Evolutionary conservation across 2,113 vertebrate species (phyloP).

Genomic region (Gallinago media): DNA sequence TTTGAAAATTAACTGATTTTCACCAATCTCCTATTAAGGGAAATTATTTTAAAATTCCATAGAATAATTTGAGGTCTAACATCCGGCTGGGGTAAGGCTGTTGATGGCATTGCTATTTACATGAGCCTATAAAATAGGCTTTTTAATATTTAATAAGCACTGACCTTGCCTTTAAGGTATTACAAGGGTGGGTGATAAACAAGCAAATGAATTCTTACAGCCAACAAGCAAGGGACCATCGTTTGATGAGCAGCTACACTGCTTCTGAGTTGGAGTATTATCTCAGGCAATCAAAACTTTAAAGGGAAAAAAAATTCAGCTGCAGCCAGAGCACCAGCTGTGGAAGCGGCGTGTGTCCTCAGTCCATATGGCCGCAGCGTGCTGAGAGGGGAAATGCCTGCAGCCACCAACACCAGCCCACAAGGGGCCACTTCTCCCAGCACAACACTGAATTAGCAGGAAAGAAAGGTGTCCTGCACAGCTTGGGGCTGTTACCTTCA

Average conservation of each 20-base stretch:
- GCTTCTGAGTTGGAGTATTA: not conserved
- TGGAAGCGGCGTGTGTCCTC: not conserved
- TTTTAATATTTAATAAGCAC: not conserved
- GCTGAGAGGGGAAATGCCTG: slow-evolving; percentile 22
- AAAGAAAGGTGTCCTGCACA: not conserved
- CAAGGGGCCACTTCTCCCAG: not conserved
- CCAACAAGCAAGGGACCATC: not conserved
- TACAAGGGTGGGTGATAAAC: slow-evolving; percentile 27
- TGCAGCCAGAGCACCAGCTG: not conserved
- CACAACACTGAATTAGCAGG: not conserved
- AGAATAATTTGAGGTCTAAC: not conserved
- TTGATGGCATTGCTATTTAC: not conserved
- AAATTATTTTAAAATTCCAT: not conserved
- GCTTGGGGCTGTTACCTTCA: not conserved
- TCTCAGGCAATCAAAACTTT: slow-evolving; percentile 12
- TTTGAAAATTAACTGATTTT: not conserved
- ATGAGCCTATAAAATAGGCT: not conserved
- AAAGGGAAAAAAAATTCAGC: slow-evolving; percentile 26
- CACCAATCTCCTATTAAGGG: not conserved
- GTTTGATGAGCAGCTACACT: not conserved
- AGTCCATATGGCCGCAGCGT: not conserved
- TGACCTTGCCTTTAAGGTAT: slow-evolving; percentile 21
- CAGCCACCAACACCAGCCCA: not conserved
- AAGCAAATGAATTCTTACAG: slow-evolving; percentile 34
- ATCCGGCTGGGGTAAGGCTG: not conserved